Percentiles rank a stretch among this genome's conserved stretches.
phyloP scores from a whole-genome alignment of 2,113 vertebrate genomes.

The Dasyprocta punctata region DNA sequence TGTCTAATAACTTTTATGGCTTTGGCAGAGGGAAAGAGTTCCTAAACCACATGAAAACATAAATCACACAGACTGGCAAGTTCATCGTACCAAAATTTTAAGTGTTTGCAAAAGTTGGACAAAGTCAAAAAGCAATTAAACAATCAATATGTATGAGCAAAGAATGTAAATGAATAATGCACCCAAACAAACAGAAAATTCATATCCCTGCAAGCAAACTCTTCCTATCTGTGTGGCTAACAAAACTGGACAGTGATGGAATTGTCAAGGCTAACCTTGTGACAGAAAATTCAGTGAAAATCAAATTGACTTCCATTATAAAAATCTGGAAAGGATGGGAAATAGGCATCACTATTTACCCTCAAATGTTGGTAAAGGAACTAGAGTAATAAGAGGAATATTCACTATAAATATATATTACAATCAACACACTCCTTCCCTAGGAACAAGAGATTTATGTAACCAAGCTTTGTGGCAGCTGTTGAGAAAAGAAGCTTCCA shows the following conservation, averaged over 20 bases:
- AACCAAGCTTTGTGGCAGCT: neutral
- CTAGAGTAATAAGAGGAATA: neutral
- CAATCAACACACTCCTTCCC: neutral
- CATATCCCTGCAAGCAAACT: neutral
- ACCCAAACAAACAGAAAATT: neutral
- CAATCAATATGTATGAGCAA: neutral
- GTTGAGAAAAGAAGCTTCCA: neutral
- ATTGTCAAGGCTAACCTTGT: neutral
- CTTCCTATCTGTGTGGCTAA: neutral
- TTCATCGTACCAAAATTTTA: conserved; percentile 14
- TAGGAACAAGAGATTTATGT: neutral
- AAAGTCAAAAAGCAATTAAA: conserved; percentile 32
- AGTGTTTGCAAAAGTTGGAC: conserved; percentile 13
- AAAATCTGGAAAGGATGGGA: neutral
- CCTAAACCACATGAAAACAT: conserved; percentile 34
- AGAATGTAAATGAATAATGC: neutral
- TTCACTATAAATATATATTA: neutral
- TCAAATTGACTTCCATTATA: neutral
- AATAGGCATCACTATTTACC: neutral
- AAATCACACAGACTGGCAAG: conserved; percentile 1
- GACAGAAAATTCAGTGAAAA: neutral
- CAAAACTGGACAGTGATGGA: neutral
- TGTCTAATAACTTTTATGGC: conserved; percentile 25
- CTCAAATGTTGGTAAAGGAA: neutral
- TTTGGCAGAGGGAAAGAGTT: conserved; percentile 19